phyloP scores from a whole-genome alignment of 2,113 vertebrate genomes.

The Mirza zaza region DNA sequence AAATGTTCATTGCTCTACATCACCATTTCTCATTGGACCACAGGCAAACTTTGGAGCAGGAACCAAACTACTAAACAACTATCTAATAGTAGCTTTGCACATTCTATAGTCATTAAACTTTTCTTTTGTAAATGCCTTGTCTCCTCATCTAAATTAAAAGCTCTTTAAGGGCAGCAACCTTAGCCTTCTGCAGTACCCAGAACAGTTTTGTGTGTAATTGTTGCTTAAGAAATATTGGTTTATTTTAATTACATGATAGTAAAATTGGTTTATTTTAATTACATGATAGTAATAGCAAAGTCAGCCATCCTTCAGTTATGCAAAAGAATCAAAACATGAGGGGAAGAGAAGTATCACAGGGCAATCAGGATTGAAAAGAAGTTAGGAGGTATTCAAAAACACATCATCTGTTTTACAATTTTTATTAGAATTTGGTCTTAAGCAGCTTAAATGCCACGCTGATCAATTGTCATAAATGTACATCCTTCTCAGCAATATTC shows the following conservation, averaged over 20 bases:
- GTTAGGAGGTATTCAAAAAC: neutral
- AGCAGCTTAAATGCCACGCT: neutral
- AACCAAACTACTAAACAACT: neutral
- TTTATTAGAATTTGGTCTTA: neutral
- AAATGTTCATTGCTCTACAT: neutral
- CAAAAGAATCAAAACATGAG: neutral
- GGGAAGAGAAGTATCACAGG: neutral
- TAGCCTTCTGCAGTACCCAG: neutral
- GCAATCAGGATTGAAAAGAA: neutral
- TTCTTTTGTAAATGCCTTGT: neutral
- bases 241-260: neutral
- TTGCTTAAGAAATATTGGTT: neutral
- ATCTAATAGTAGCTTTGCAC: neutral
- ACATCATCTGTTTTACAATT: neutral
- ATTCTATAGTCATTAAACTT: neutral
- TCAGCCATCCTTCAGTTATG: neutral
- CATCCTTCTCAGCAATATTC: neutral
- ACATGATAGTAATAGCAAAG: neutral
- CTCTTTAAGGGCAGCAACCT: neutral
- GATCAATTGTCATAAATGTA: neutral
- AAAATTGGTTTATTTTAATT: neutral
- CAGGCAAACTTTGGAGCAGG: neutral
- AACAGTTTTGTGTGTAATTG: neutral
- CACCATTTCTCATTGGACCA: neutral
- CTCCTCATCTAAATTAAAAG: neutral